Percentiles rank a stretch among this genome's conserved stretches.
Conservation (phyloP, 2,888 invertebrate species). For the Zele albiditarsus region DNA sequence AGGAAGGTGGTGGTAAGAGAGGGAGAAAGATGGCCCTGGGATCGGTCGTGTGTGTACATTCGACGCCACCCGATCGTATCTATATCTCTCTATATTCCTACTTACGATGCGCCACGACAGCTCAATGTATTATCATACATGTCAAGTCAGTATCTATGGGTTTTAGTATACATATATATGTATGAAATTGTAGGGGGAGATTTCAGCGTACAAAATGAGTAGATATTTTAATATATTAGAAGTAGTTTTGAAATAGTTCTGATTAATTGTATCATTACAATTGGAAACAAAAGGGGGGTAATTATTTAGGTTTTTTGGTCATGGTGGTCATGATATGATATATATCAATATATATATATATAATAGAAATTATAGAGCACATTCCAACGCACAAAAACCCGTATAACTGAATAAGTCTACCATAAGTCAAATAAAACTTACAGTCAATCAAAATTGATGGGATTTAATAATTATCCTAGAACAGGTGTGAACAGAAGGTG, state of each 20-base stretch:
- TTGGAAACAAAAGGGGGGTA: too few relatives aligned
- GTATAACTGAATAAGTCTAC: background rate
- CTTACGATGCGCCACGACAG: slow-evolving; percentile 59
- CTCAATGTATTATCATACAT: slow-evolving; percentile 63
- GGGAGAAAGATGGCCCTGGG: background rate
- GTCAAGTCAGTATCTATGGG: slow-evolving; percentile 26
- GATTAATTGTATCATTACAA: too few relatives aligned
- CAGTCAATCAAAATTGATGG: background rate
- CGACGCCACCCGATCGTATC: slow-evolving; percentile 44
- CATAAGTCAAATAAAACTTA: background rate
- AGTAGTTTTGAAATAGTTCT: too few relatives aligned
- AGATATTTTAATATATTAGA: too few relatives aligned
- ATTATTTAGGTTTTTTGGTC: too few relatives aligned
- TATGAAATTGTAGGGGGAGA: slow-evolving; percentile 25
- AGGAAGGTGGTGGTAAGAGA: slow-evolving; percentile 4
- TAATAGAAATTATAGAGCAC: background rate
- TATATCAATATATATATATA: background rate
- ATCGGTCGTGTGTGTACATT: slow-evolving; percentile 24
- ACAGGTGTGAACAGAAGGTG: background rate
- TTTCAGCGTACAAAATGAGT: background rate
- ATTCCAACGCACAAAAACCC: background rate
- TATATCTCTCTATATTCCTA: slow-evolving; percentile 48
- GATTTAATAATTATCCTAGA: background rate
- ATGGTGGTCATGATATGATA: background rate
- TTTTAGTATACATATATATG: background rate